Evolutionary conservation across 2,797 vertebrate species (phyloP).

Genomic region (Pseudochirops corinnae): DNA sequence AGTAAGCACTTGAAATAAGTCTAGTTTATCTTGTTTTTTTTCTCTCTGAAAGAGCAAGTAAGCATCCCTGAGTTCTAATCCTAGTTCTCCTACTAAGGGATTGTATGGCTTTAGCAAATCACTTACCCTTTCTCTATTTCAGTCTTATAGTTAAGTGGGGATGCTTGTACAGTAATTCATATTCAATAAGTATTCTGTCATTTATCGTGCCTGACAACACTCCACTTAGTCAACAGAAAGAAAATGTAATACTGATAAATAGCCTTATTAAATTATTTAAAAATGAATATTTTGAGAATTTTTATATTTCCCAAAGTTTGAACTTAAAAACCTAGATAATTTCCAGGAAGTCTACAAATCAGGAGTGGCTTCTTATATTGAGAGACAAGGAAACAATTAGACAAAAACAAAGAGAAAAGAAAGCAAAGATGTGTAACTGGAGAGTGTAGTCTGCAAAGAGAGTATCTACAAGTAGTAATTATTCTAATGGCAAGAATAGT

Average conservation of each 20-base stretch:
- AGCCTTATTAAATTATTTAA: conserved; percentile 32
- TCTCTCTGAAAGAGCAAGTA: conserved; percentile 38
- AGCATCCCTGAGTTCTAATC: conserved; percentile 23
- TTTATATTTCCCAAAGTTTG: background rate
- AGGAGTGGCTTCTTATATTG: background rate
- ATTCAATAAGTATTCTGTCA: conserved; percentile 30
- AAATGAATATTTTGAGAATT: conserved; percentile 47
- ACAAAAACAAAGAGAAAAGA: background rate
- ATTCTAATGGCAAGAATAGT: background rate
- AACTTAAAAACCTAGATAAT: conserved; percentile 18
- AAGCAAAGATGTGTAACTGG: background rate
- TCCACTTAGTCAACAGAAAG: conserved; percentile 27
- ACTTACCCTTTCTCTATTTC: background rate
- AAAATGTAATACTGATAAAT: background rate
- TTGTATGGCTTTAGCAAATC: conserved; percentile 7
- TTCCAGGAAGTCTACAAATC: conserved; percentile 23
- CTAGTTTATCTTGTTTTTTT: conserved; percentile 42
- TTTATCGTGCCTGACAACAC: conserved; percentile 14
- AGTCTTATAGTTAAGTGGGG: background rate
- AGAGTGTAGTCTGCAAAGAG: background rate
- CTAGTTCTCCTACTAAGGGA: background rate
- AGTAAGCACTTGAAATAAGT: conserved; percentile 32
- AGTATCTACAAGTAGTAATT: background rate
- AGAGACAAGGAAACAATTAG: conserved; percentile 12
- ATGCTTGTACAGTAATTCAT: background rate